A percentile compares a stretch with the other conserved stretches of the same genome.
Evolutionary conservation across 1,140 invertebrate species (phyloP).

Genomic region (Drosophila serrata): DNA sequence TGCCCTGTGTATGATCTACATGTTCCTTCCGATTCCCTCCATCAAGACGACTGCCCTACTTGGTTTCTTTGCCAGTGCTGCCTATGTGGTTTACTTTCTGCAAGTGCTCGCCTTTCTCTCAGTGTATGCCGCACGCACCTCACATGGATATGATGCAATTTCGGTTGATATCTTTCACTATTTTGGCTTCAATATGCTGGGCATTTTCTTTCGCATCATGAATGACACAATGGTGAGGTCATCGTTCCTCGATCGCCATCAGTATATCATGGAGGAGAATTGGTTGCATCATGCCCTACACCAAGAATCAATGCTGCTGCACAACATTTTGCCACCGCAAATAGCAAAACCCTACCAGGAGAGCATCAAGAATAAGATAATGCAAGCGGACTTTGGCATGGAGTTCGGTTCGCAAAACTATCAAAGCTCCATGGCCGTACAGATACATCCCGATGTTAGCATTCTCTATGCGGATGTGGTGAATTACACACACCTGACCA

Average conservation of each 20-base stretch:
- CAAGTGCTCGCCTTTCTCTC: constrained; percentile 87
- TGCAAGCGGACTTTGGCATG: constrained; percentile 60
- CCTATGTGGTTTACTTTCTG: constrained; percentile 87
- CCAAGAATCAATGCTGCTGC: constrained; percentile 93
- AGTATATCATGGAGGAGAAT: constrained; percentile 94
- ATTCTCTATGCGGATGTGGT: constrained; percentile 98
- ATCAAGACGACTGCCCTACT: constrained; percentile 88
- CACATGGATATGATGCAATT: constrained; percentile 28
- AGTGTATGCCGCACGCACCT: not conserved
- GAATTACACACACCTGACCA: constrained; percentile 96
- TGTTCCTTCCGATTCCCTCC: constrained; percentile 91
- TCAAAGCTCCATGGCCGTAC: constrained; percentile 92
- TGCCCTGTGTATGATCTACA: constrained; percentile 90
- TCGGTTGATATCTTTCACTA: constrained; percentile 90
- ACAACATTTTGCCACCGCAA: constrained; percentile 94
- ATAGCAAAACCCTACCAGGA: constrained; percentile 92
- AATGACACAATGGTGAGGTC: constrained; percentile 94
- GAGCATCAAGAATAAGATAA: constrained; percentile 90
- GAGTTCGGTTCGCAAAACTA: not conserved
- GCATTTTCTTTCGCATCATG: constrained; percentile 93
- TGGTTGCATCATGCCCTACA: constrained; percentile 92
- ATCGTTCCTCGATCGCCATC: constrained; percentile 94
- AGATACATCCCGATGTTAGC: constrained; percentile 94
- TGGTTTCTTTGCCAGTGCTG: constrained; percentile 87
- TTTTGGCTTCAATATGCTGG: constrained; percentile 91